Evolutionary conservation across 2,113 vertebrate genomes (phyloP).

Genomic region (Tricholaema leucomelas): DNA sequence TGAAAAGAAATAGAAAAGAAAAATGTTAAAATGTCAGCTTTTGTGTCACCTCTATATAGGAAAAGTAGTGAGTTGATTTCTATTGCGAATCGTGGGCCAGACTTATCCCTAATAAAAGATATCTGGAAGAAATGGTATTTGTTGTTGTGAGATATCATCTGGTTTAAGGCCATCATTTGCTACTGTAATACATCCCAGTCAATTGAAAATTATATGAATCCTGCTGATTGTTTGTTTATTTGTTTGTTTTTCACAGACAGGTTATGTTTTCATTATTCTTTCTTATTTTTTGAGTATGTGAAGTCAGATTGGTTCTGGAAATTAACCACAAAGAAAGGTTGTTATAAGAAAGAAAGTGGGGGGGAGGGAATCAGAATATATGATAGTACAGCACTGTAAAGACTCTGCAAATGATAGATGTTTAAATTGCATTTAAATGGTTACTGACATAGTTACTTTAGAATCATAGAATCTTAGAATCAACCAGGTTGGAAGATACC

Average conservation of each 20-base stretch:
- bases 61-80: neutral
- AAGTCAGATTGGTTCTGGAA: neutral
- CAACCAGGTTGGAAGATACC: too few relatives aligned
- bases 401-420: neutral
- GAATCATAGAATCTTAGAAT: too few relatives aligned
- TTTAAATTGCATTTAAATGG: neutral
- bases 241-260: fast-evolving
- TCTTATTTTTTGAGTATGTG: neutral
- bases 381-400: neutral
- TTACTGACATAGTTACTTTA: too few relatives aligned
- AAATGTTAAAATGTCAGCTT: fast-evolving
- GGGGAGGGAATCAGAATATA: too few relatives aligned
- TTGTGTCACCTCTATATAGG: neutral
- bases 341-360: neutral
- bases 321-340: neutral
- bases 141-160: neutral
- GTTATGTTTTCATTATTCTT: neutral
- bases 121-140: neutral
- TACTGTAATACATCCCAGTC: neutral
- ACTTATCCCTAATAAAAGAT: neutral
- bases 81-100: neutral
- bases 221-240: neutral
- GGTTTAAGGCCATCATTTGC: neutral
- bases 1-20: neutral
- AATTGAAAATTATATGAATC: neutral